A percentile compares a stretch with the other conserved stretches of the same genome.
phyloP scores from a whole-genome alignment of 2,888 invertebrate species.

The Adela reaumurella region DNA sequence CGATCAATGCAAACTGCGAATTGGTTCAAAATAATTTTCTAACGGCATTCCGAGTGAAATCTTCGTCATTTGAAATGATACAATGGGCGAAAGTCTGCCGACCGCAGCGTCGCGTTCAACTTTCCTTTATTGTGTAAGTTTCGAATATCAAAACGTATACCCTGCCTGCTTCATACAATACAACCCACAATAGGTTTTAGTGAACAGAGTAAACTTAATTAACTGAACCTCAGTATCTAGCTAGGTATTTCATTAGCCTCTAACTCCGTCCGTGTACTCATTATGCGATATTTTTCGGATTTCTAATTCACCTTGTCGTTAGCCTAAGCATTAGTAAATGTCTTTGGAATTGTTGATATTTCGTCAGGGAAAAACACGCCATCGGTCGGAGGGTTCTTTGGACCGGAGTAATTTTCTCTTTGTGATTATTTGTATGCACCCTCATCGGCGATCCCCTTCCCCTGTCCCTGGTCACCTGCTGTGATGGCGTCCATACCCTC shows the following conservation, averaged over 20 bases:
- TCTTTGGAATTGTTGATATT: background rate
- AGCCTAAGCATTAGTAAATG: background rate
- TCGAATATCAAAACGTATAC: background rate
- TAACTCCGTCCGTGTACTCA: too few relatives aligned
- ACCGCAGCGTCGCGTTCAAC: constrained; percentile 32
- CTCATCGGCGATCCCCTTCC: background rate
- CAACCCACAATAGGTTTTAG: too few relatives aligned
- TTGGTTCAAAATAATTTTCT: background rate
- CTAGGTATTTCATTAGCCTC: too few relatives aligned
- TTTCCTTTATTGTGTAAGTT: constrained; percentile 56
- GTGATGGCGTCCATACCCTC: background rate
- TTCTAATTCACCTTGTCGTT: background rate
- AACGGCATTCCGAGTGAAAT: background rate
- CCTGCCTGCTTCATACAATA: background rate
- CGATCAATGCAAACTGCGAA: too few relatives aligned
- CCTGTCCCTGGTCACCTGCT: background rate
- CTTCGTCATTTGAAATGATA: constrained; percentile 16
- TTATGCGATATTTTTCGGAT: background rate
- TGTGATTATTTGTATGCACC: background rate
- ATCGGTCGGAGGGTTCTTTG: background rate
- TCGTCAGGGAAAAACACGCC: background rate
- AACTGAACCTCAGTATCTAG: too few relatives aligned
- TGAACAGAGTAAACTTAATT: too few relatives aligned
- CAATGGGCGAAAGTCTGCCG: constrained; percentile 46
- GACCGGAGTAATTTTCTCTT: background rate